These are phyloP conservation scores for Notocelia uddmanniana DNA, from an alignment of 2,888 invertebrate genomes.

Conservation along the genomic window DNA sequence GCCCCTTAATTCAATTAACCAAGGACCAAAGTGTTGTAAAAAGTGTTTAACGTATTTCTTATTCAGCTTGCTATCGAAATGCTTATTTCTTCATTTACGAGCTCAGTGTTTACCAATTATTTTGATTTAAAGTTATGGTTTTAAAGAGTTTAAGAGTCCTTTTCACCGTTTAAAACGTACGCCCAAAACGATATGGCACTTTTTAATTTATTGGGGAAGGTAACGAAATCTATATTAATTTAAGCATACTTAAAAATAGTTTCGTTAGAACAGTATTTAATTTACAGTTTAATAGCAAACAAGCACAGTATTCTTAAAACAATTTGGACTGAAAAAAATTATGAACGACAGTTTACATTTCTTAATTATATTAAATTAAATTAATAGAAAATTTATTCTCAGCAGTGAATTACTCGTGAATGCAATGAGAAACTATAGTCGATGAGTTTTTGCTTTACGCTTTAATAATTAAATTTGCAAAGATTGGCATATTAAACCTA, in stretches of 20 bases:
- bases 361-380: too few relatives aligned
- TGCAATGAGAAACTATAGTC: not conserved
- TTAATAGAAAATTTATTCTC: not conserved
- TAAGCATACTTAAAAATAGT: too few relatives aligned
- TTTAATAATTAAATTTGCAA: not conserved
- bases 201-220: too few relatives aligned
- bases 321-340: too few relatives aligned
- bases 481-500: not conserved
- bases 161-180: not conserved
- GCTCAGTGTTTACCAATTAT: not conserved
- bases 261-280: too few relatives aligned
- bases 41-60: not conserved
- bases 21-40: not conserved
- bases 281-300: too few relatives aligned
- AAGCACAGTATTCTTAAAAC: too few relatives aligned
- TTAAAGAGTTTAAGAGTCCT: not conserved
- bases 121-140: not conserved
- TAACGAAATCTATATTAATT: too few relatives aligned
- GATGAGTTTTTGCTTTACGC: not conserved
- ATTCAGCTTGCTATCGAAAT: not conserved
- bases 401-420: not conserved
- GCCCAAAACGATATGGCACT: too few relatives aligned
- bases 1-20: slow-evolving; percentile 46
- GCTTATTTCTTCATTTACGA: not conserved
- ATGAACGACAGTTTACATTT: too few relatives aligned